Evolutionary conservation across 2,797 vertebrate genomes (phyloP).

Genomic region (Bradypodion pumilum): DNA sequence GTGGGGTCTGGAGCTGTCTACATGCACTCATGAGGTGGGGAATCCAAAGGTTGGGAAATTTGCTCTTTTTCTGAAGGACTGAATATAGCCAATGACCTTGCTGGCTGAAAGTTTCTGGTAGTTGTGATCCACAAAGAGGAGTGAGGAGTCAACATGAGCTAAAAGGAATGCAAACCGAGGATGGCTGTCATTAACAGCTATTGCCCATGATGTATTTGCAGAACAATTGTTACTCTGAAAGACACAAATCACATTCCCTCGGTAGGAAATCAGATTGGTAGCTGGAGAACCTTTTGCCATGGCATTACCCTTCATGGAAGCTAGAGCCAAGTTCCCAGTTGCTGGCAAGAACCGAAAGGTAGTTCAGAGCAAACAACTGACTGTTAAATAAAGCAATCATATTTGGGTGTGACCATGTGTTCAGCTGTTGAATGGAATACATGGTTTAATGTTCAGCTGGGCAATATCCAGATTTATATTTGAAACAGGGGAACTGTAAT

Average conservation of each 20-base stretch:
- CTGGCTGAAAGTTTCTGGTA: not conserved
- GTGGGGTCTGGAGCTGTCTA: not conserved
- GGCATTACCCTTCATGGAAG: conserved; percentile 48
- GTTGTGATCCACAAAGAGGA: conserved; percentile 19
- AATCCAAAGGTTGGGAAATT: not conserved
- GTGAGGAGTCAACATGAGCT: conserved; percentile 64
- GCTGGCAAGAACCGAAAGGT: conserved; percentile 68
- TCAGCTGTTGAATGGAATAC: conserved; percentile 66
- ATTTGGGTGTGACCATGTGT: conserved; percentile 60
- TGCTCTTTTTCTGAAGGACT: not conserved
- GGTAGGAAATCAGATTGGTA: conserved; percentile 64
- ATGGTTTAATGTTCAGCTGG: conserved; percentile 74
- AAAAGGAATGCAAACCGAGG: conserved; percentile 63
- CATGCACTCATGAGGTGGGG: not conserved
- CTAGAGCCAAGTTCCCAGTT: conserved; percentile 55
- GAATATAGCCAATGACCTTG: not conserved
- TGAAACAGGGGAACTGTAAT: conserved; percentile 77
- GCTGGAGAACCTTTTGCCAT: conserved; percentile 59
- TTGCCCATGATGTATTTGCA: conserved; percentile 60
- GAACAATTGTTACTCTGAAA: conserved; percentile 64
- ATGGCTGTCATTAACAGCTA: conserved; percentile 60
- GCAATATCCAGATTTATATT: conserved; percentile 79
- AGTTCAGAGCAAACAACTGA: conserved; percentile 53
- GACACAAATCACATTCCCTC: conserved; percentile 65
- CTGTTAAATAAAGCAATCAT: conserved; percentile 71